Evolutionary conservation across 2,888 invertebrate species (phyloP), one percentile per base, ranked within the genome.

Genomic region (Acheta domesticus): DNA sequence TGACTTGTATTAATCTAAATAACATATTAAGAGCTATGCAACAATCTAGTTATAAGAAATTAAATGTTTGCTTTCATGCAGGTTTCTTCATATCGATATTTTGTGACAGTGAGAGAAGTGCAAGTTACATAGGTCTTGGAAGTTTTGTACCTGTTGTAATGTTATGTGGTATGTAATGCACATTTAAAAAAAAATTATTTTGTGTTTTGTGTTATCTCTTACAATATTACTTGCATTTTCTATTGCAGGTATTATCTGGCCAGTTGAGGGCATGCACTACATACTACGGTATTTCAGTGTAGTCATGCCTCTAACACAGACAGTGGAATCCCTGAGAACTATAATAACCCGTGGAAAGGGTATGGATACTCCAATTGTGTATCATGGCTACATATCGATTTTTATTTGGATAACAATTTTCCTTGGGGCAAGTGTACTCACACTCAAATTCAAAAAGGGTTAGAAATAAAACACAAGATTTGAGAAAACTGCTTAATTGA

Each of bases 191-290:
- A 73, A 73, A 73, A n/a, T 73, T 16, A 36, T 8, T 36, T 36
- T 8, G 36, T 5, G 48, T 79, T 23, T 77, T 74, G 48, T 79
- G 77, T 77, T n/a, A 23, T 11, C 49, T 20, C 2, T 49, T 77
- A 20, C 11, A 12, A 74, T 48, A 48, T 5, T 14, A 75, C 11
- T 48, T 76, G 1, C 12, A n/a, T 23, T 19, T n/a, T 78, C 20
- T 80, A 80, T 84, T 84, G 14, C 84, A 89, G 89, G 90, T 78
- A 96, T 97, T 81, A 94, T 98, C 83, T 98, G 98, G 98, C 98
- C 98, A 0, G 90, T 96, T 81, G 96, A 98, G 89, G 96, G 93
- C 74, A 97, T 98, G 94, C 95, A 96, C 85, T 87, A 89, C 0
- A 84, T 92, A 75, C 88, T 96, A 8, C 91, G 91, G 85, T 91